Conservation (phyloP, 2,113 vertebrate genomes). For the Ceuthmochares aereus region DNA sequence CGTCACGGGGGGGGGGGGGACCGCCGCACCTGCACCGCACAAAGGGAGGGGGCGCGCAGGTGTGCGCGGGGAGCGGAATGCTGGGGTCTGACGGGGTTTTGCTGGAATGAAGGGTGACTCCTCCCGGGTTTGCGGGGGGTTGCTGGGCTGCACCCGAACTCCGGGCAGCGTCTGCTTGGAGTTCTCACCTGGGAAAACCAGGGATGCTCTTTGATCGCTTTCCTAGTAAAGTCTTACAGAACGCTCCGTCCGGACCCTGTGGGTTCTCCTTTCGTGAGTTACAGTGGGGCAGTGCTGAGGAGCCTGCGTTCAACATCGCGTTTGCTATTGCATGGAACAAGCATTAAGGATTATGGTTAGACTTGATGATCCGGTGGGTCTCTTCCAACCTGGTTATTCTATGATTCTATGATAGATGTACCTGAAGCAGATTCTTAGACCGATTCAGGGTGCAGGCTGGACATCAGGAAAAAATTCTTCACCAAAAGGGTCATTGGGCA, state of each 20-base stretch:
- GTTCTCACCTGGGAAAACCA: background rate
- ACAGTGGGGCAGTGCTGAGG: rapidly evolving
- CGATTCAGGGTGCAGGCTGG: too few relatives aligned
- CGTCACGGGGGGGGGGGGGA: slow-evolving; percentile 57
- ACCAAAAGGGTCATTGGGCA: too few relatives aligned
- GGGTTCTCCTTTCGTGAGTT: rapidly evolving
- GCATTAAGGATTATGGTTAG: too few relatives aligned
- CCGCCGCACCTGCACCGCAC: slow-evolving; percentile 65
- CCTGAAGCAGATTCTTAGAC: too few relatives aligned
- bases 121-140: background rate
- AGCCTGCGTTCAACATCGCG: rapidly evolving
- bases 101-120: too few relatives aligned
- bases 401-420: too few relatives aligned
- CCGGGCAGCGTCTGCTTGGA: too few relatives aligned
- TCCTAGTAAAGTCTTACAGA: rapidly evolving
- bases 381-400: too few relatives aligned
- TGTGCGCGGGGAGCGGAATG: too few relatives aligned
- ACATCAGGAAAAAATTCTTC: too few relatives aligned
- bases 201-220: rapidly evolving
- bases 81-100: rapidly evolving
- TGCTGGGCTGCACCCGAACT: rapidly evolving
- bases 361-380: too few relatives aligned
- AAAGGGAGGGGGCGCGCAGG: background rate
- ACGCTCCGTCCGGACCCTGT: rapidly evolving
- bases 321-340: rapidly evolving